These are phyloP conservation scores for Falco rusticolus DNA, from an alignment of 2,797 vertebrate species.

Conservation along the genomic window DNA sequence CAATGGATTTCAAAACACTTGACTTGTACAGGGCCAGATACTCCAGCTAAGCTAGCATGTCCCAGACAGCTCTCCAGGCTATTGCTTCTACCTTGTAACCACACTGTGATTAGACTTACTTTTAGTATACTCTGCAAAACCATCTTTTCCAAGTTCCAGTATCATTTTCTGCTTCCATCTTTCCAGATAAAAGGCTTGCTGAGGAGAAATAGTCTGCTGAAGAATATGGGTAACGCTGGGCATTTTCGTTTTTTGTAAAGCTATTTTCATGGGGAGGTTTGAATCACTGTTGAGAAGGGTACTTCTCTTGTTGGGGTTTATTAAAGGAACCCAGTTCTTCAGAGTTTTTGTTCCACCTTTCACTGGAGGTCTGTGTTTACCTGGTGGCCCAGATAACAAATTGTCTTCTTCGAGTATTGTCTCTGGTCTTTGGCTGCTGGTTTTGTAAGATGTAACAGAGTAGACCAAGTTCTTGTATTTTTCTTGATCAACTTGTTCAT, in stretches of 20 bases:
- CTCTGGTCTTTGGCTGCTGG: constrained; percentile 81
- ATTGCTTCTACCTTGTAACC: neutral
- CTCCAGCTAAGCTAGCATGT: fast-evolving
- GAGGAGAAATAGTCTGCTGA: constrained; percentile 87
- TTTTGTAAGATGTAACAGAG: constrained; percentile 82
- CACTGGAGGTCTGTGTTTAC: constrained; percentile 70
- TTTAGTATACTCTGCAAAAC: constrained; percentile 88
- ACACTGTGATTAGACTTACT: constrained; percentile 78
- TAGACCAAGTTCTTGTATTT: constrained; percentile 87
- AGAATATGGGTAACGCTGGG: constrained; percentile 94
- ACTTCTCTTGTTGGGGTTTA: constrained; percentile 69
- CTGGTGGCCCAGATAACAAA: constrained; percentile 83
- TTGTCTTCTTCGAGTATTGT: constrained; percentile 83
- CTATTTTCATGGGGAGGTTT: constrained; percentile 77
- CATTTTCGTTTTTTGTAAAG: constrained; percentile 60
- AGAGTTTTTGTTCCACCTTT: constrained; percentile 60
- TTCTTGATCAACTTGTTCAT: constrained; percentile 84
- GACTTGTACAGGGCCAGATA: neutral
- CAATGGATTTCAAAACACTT: neutral
- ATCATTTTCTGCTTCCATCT: constrained; percentile 92
- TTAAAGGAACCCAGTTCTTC: constrained; percentile 79
- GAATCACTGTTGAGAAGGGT: constrained; percentile 32
- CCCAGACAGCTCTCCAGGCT: neutral
- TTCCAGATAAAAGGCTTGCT: constrained; percentile 89
- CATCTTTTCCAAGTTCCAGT: constrained; percentile 88